A percentile compares a stretch with the other conserved stretches of the same genome.
phyloP scores from a whole-genome alignment of 2,797 vertebrate species.

The Phoebastria nigripes region DNA sequence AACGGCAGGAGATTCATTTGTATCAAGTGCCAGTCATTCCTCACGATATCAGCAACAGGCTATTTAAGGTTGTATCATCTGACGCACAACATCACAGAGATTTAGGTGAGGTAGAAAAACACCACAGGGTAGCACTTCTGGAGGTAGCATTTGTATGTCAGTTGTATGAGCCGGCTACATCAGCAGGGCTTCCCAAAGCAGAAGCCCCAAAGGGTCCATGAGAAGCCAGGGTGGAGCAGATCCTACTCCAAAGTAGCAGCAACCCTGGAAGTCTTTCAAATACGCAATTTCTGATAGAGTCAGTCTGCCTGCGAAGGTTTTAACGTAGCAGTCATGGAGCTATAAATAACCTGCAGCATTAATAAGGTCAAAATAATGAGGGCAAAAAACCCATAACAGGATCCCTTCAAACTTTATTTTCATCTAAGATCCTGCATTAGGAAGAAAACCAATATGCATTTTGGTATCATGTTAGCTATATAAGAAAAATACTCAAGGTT shows the following conservation, averaged over 20 bases:
- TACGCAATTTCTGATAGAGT: background rate
- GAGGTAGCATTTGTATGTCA: background rate
- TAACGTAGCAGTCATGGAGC: background rate
- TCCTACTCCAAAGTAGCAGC: background rate
- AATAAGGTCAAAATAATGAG: constrained; percentile 18
- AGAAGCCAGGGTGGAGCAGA: background rate
- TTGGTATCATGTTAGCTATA: background rate
- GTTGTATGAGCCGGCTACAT: background rate
- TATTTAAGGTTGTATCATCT: background rate
- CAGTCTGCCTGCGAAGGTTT: background rate
- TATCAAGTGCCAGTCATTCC: background rate
- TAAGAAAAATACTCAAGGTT: background rate
- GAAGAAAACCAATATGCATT: background rate
- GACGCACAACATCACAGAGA: background rate
- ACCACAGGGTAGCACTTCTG: background rate
- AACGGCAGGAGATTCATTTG: background rate
- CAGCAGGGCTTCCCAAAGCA: background rate
- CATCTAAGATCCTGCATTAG: background rate
- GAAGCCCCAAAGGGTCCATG: background rate
- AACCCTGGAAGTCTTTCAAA: background rate
- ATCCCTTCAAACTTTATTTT: background rate
- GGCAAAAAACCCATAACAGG: background rate
- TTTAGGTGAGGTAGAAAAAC: background rate
- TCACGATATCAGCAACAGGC: background rate
- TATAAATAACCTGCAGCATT: constrained; percentile 3